Base-by-base conservation (phyloP, 1,140 invertebrate genomes). In the Drosophila baimaii region DNA sequence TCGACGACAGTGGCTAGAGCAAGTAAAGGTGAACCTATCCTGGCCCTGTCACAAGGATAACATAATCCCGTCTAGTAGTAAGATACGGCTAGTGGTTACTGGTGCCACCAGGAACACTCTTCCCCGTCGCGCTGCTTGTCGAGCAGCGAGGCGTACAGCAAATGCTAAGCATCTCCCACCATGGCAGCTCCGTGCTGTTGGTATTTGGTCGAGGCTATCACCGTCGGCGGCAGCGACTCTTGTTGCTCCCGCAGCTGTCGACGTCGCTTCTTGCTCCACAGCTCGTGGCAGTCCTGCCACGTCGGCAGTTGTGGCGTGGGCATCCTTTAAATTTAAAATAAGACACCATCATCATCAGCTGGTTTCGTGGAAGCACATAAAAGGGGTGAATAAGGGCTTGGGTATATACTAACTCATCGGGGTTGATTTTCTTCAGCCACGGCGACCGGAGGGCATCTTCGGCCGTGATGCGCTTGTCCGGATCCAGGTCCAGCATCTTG, bases 241-340 rank as follows among this genome's bases (percentile, higher is more conserved):
- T 88, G 83, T 57, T 97, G 96, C 84, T 97, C 96, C 33, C 95
- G 93, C 77, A 97, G 93, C 91, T 97, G 96, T 15, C 95, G 93
- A 81, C 97, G 94, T 37, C 97, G 94, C 91, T 97, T 97, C 92
- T 99, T 99, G 79, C 97, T 98, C 98, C 98, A 99, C 83, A 99
- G 94, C 93, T 99, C 99, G 93, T 99, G 99, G 93, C 99, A 99
- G 93, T 99, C 99, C 94, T 99, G 98, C 95, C 97, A 97, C 27
- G 95, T 97, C 1, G 99, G 99, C 69, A 99, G 92, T 83, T 96
- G 94, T 12, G 96, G 96, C 17, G 95, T 95, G 59, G 95, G 94
- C 95, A 97, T 96, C 92, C 97, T 98, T 92, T 31, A 39, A 68
- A 54, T 23, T 54, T 5, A 52, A 68, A 5, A 52, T n/a, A 77